These are phyloP conservation scores for Drepana falcataria DNA, from an alignment of 2,888 invertebrate genomes.

Conservation along the genomic window DNA sequence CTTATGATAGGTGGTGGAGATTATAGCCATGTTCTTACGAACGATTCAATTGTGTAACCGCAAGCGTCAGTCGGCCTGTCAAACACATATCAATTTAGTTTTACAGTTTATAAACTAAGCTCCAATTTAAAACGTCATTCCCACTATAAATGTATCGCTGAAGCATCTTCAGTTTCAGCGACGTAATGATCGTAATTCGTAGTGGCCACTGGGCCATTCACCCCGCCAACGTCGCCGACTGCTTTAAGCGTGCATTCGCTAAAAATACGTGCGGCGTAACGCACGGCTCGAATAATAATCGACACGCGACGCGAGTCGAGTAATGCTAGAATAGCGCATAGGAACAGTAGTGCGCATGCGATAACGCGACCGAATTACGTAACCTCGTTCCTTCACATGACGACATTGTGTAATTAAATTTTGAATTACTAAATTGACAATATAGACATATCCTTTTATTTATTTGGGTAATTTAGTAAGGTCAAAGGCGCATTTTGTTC, in stretches of 20 bases:
- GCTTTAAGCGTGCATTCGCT: conserved; percentile 13
- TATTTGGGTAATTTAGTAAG: too few species aligned
- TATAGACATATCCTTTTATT: too few species aligned
- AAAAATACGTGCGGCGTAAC: conserved; percentile 25
- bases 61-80: too few species aligned
- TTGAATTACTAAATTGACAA: too few species aligned
- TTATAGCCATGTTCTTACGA: too few species aligned
- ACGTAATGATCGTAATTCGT: background rate
- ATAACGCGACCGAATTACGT: background rate
- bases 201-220: background rate
- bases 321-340: background rate
- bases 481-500: too few species aligned
- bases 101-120: background rate
- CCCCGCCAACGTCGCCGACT: background rate
- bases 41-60: too few species aligned
- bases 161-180: background rate
- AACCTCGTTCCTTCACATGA: background rate
- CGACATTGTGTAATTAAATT: background rate
- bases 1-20: too few species aligned
- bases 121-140: background rate
- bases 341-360: background rate
- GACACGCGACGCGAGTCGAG: background rate
- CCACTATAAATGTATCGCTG: background rate
- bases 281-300: conserved; percentile 29
- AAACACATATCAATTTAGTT: too few species aligned